Evolutionary conservation across 2,888 invertebrate genomes (phyloP), one percentile per base, ranked within the genome.

Genomic region (Sclerodermus sp.): DNA sequence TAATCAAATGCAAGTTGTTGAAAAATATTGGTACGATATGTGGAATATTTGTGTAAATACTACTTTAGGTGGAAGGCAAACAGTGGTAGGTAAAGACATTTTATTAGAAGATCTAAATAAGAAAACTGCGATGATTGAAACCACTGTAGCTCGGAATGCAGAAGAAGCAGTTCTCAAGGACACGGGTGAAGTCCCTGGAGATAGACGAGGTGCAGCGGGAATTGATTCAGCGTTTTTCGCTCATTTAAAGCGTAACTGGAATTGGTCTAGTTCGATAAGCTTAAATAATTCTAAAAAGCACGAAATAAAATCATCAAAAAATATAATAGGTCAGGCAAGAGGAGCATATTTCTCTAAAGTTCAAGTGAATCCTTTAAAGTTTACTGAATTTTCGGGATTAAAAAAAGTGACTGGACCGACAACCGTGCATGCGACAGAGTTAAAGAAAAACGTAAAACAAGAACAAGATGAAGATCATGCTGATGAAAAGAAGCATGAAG

Each of bases 181-280:
- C 62, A 74, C 62, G 4, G 88, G 88, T 0, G 68, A 77, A 5
- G 78, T 89, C 30, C 90, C 90, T 0, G 92, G 92, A 0, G 90
- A 92, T 78, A 80, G 80, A 3, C 78, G 81, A 47, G 90, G 89
- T 1, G 89, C 90, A 0, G 89, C 84, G 12, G 90, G 91, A 0
- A 78, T 89, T 0, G 88, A 90, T 70, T 87, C 89, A 0, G 80
- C 84, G 0, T 78, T 90, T 15, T 90, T 85, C 78, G 78, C 85
- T 0, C 87, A 87, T 65, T 72, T 86, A 2, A 83, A 83, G 51
- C 80, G 85, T 13, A 87, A 86, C 60, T 89, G 88, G 88, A 81
- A 81, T 29, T 83, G 83, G 82, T 71, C 60, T 10, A 60, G 60
- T 39, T 3, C 12, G 15, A 23, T 23, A 23, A 15, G 5, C 18